A percentile compares a stretch with the other conserved stretches of the same genome.
These are phyloP conservation scores for Aporophyla nigra DNA, from an alignment of 2,888 invertebrate species.

Conservation along the genomic window DNA sequence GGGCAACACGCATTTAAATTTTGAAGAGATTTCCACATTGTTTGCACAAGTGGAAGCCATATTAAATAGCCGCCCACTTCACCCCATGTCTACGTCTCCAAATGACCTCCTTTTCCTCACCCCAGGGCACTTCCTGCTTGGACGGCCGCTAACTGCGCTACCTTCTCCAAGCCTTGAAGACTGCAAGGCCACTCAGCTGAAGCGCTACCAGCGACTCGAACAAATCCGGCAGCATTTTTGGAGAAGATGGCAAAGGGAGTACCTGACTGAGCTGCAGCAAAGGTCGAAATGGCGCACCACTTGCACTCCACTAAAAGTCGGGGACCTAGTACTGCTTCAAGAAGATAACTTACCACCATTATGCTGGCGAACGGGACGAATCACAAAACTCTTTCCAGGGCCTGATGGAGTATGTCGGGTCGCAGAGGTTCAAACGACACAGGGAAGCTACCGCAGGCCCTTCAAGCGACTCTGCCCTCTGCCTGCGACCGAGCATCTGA, in stretches of 20 bases:
- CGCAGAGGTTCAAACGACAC: slow-evolving; percentile 2
- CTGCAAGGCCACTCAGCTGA: no score
- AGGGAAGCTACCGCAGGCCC: background rate
- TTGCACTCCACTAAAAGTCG: background rate
- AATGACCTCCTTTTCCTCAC: no score
- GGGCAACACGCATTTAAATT: no score
- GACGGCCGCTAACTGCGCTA: no score
- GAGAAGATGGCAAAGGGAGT: background rate
- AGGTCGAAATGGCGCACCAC: slow-evolving; percentile 2
- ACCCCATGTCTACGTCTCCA: no score
- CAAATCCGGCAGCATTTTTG: no score
- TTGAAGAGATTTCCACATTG: no score
- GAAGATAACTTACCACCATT: background rate
- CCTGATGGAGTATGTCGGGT: slow-evolving; percentile 3
- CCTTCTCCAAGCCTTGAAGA: no score
- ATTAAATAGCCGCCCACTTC: no score
- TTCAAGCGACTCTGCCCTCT: slow-evolving; percentile 9
- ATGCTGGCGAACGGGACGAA: background rate
- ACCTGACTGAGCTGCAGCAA: background rate
- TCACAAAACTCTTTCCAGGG: background rate
- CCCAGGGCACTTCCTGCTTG: no score
- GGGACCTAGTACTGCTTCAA: slow-evolving; percentile 3
- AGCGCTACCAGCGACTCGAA: no score
- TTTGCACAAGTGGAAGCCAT: no score
- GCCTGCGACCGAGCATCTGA: background rate